Percentiles rank a stretch among this genome's conserved stretches.
These are phyloP conservation scores for Parauchenoglanis ngamensis DNA, from an alignment of 2,797 vertebrate species.

Conservation along the genomic window DNA sequence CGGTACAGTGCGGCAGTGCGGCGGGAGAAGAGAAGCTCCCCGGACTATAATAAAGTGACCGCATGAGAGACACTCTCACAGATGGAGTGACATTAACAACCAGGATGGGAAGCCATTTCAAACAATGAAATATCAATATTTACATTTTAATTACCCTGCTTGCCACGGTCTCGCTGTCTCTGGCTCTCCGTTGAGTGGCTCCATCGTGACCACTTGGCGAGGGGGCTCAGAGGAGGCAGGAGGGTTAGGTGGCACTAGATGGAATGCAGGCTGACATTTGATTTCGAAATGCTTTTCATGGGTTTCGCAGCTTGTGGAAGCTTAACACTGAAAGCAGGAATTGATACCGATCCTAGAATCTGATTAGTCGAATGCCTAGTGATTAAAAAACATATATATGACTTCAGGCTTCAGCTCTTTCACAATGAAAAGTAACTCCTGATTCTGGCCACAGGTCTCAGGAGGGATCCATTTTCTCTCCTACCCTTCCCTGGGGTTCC, in stretches of 20 bases:
- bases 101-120: constrained; percentile 96
- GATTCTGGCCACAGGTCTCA: background rate
- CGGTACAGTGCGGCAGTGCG: constrained; percentile 47
- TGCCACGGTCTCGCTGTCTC: constrained; percentile 72
- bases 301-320: background rate
- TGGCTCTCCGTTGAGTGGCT: constrained; percentile 69
- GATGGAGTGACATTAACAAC: constrained; percentile 99
- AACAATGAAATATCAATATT: constrained; percentile 99
- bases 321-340: background rate
- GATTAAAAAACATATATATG: background rate
- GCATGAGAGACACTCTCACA: constrained; percentile 90
- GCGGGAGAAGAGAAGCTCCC: constrained; percentile 73
- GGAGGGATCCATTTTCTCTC: background rate
- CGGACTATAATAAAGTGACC: constrained; percentile 89
- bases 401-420: background rate
- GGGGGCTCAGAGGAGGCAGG: constrained; percentile 31
- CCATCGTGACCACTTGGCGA: background rate
- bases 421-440: background rate
- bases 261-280: constrained; percentile 32
- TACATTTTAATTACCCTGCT: constrained; percentile 99
- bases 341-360: background rate
- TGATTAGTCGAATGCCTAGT: background rate
- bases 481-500: background rate
- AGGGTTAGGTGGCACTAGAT: constrained; percentile 64
- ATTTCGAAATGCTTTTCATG: constrained; percentile 20